Conservation (phyloP, 2,888 invertebrate genomes). For the Caenorhabditis panamensis region DNA sequence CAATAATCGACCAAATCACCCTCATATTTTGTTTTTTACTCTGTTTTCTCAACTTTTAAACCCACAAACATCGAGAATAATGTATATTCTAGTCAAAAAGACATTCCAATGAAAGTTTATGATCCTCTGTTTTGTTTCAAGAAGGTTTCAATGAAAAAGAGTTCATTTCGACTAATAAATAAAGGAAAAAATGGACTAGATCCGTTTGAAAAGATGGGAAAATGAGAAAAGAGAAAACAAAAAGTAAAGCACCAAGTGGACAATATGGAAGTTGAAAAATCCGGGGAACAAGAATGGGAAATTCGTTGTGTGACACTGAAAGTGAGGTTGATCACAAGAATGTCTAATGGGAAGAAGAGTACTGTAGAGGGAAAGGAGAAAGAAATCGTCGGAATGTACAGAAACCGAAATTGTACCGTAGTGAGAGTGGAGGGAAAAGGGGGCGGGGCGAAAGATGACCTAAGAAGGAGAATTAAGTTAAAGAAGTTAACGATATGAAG, state of each 20-base stretch:
- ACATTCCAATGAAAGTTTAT: too few relatives aligned
- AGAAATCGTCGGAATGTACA: constrained; percentile 43
- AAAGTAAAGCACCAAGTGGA: neutral
- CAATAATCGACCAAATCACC: too few relatives aligned
- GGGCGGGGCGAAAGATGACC: neutral
- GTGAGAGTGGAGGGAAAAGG: constrained; percentile 16
- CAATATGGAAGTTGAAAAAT: neutral
- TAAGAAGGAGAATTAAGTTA: neutral
- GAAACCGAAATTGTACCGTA: constrained; percentile 61
- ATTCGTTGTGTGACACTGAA: neutral
- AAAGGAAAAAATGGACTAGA: constrained; percentile 7
- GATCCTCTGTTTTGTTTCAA: too few relatives aligned
- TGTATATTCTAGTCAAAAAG: neutral
- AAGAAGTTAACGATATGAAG: constrained; percentile 9
- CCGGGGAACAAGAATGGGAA: neutral
- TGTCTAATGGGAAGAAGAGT: neutral
- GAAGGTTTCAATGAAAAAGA: neutral
- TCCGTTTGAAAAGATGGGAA: constrained; percentile 11
- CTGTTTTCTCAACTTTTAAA: neutral
- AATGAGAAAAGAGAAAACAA: constrained; percentile 1
- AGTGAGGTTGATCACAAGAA: neutral
- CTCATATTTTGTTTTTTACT: neutral
- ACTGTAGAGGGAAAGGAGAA: neutral
- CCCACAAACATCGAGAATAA: neutral
- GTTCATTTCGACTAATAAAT: neutral